Conservation (phyloP, 2,113 vertebrate species). For the Paratilapia polleni region DNA sequence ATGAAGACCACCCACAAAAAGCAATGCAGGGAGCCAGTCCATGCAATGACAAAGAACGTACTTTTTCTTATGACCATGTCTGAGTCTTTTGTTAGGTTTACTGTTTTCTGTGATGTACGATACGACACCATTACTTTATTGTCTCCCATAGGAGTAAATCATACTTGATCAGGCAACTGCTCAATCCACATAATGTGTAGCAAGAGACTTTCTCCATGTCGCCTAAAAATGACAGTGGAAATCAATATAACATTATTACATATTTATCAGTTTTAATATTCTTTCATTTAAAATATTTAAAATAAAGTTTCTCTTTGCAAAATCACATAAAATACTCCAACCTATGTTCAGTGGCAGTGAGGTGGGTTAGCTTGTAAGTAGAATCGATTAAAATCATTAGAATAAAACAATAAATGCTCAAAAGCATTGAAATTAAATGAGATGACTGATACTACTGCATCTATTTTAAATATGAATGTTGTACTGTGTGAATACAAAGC, state of each 20-base stretch:
- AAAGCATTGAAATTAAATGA: too few relatives aligned
- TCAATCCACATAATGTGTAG: not conserved
- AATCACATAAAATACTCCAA: not conserved
- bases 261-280: not conserved
- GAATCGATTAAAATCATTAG: too few relatives aligned
- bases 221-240: not conserved
- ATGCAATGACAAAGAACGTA: not conserved
- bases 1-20: not conserved
- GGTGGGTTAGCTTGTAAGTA: too few relatives aligned
- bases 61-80: not conserved
- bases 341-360: not conserved
- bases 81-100: not conserved
- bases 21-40: not conserved
- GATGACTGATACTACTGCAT: too few relatives aligned
- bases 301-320: not conserved
- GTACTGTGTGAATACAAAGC: not conserved
- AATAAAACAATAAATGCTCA: too few relatives aligned
- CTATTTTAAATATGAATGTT: not conserved
- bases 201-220: not conserved
- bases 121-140: not conserved
- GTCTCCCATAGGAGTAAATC: not conserved
- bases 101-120: not conserved
- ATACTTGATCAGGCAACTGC: not conserved
- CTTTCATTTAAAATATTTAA: not conserved
- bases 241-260: not conserved